Base-by-base conservation (phyloP, 2,113 vertebrate genomes). In the Ictalurus furcatus region DNA sequence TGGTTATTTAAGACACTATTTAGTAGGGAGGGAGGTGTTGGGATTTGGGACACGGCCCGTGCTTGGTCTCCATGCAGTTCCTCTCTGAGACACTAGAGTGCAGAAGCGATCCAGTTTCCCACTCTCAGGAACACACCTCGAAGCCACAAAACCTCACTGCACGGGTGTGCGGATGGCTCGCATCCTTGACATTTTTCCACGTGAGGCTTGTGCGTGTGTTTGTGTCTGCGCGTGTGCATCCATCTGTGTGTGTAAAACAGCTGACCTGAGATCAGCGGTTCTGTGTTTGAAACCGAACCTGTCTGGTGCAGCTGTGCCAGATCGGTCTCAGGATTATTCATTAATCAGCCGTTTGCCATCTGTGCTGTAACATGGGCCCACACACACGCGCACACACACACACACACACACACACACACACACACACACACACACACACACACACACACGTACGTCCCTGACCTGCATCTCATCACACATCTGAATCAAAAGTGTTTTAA, bases 51-150 rank as follows among this genome's bases (percentile, higher is more conserved):
- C 2, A 2, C 63, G 44, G 28, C 83, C 63, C 83, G 44, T 52
- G 61, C 13, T 40, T 11, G 11, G 37, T 30, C 1, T 19, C 28
- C 13, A 14, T 92, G 90, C 88, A 88, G 84, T 94, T 59, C 88
- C 44, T 21, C 83, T 83, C 0, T 58, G 28, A 19, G 67, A 82
- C 95, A 94, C 92, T 82, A 93, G 95, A 93, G 92, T 94, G 92
- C 91, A 89, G 80, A 92, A 94, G 76, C 34, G 73, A 44, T 54
- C 88, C 83, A 37, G 48, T 48, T 65, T 83, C 1, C 3, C 13
- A 30, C n/a, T 9, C 13, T 8, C 1, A 1, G 37, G 6, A n/a
- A 2, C 58, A 37, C 16, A 21, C 54, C n/a, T 40, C 52, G 8
- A 16, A 81, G 28, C 14, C 28, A 4, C 56, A 16, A 63, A 40